Base-by-base conservation (phyloP, 2,113 vertebrate genomes). In the Cygnus atratus region DNA sequence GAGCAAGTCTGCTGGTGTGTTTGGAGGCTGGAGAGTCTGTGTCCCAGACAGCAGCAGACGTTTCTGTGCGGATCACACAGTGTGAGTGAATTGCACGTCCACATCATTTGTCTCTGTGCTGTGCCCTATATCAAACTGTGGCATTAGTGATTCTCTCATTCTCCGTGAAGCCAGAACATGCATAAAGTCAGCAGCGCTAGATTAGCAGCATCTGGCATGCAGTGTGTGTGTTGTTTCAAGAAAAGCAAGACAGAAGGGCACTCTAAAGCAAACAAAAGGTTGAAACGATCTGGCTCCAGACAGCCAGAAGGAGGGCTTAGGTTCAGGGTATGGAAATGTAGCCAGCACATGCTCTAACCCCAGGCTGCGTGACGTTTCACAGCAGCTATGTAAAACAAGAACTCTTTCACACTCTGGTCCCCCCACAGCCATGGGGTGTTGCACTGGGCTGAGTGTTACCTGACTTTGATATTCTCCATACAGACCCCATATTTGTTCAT, bases 381-480 rank as follows among this genome's bases (percentile, higher is more conserved):
- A 62, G 70, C 37, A 96, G 61, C 55, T 75, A 76, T 82, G 59
- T 57, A 72, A 77, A 75, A 74, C 67, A 84, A 88, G 84, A 77
- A 58, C 52, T 71, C 90, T 31, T 66, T 95, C 92, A 90, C 81
- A 48, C 87, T 88, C 35, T 0, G 14, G 66, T 44, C 37, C 48
- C 58, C 67, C 35, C 57, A 1, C 57, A 73, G 70, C 84, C 72
- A 54, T 33, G 84, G 63, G 66, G 26, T 87, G 55, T 57, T 82
- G 84, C 16, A 26, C 83, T 25, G 75, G 84, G 21, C 76, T 85
- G 37, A 96, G 85, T 92, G 93, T 93, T 94, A 80, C 85, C 84
- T 61, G 84, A 84, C 84, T 97, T 94, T 96, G 97, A 97, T 95
- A 83, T 44, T 98, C 78, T 79, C 31, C 96, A 93, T 94, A 43